Conservation (phyloP, 1,140 invertebrate genomes). For the Calliphora vicina region DNA sequence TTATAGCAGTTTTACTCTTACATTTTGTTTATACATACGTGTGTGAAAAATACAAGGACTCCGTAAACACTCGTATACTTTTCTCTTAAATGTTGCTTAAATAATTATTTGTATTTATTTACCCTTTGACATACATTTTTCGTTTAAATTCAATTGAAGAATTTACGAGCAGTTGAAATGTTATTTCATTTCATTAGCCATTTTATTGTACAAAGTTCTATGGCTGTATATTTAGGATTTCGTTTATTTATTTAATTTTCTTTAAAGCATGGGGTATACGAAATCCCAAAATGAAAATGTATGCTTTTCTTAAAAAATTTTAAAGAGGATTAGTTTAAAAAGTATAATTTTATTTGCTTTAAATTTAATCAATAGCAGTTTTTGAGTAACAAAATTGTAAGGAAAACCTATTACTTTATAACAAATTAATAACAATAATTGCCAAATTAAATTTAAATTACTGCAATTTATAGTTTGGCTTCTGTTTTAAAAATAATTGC, state of each 20-base stretch:
- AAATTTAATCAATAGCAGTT: too few relatives aligned
- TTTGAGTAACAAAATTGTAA: too few relatives aligned
- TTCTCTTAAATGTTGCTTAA: not conserved
- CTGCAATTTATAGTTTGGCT: too few relatives aligned
- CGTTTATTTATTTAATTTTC: not conserved
- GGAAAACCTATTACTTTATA: too few relatives aligned
- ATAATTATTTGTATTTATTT: not conserved
- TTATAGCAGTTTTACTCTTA: not conserved
- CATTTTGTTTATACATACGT: not conserved
- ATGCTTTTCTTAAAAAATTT: too few relatives aligned
- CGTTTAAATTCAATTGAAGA: not conserved
- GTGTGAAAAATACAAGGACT: not conserved
- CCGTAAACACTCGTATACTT: not conserved
- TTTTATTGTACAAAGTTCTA: not conserved
- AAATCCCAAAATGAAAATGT: too few relatives aligned
- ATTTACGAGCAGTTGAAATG: not conserved
- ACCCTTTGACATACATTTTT: constrained; percentile 15
- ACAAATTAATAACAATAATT: too few relatives aligned
- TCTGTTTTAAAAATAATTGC: too few relatives aligned
- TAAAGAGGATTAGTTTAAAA: too few relatives aligned
- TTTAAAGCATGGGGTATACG: not conserved
- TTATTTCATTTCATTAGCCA: not conserved
- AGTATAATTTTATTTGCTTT: too few relatives aligned
- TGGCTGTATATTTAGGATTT: not conserved
- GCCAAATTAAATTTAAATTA: too few relatives aligned